A percentile compares a stretch with the other conserved stretches of the same genome.
Evolutionary conservation across 1,140 invertebrate species (phyloP).

Genomic region (Hylyphantes graminicola): DNA sequence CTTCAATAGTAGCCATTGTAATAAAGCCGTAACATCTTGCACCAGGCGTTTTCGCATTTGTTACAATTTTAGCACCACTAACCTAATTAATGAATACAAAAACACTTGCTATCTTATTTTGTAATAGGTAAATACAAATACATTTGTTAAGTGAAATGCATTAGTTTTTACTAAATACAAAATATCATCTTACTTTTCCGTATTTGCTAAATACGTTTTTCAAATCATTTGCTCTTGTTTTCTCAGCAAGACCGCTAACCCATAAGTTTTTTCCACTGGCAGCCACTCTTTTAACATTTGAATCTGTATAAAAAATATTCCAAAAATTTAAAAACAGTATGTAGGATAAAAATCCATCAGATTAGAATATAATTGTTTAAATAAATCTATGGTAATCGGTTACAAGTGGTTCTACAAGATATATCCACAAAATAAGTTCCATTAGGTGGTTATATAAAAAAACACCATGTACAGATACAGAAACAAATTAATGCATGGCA

Average conservation of each 20-base stretch:
- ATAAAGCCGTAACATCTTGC: conserved; percentile 94
- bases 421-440: too few relatives aligned
- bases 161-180: not conserved
- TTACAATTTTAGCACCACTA: conserved; percentile 94
- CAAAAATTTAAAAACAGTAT: not conserved
- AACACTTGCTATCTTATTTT: not conserved
- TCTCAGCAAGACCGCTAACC: conserved; percentile 90
- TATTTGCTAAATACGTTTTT: conserved; percentile 91
- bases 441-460: too few relatives aligned
- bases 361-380: too few relatives aligned
- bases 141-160: not conserved
- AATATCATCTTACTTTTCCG: conserved; percentile 80
- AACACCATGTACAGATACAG: too few relatives aligned
- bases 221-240: conserved; percentile 89
- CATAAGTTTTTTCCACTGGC: conserved; percentile 81
- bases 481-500: too few relatives aligned
- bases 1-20: conserved; percentile 88
- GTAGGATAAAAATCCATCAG: not conserved
- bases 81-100: conserved; percentile 66
- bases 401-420: too few relatives aligned
- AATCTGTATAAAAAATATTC: conserved; percentile 12
- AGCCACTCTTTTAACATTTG: conserved; percentile 61
- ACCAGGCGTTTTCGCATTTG: conserved; percentile 89
- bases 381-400: too few relatives aligned
- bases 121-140: not conserved